Base-by-base conservation (phyloP, 2,797 vertebrate species). In the Erpetoichthys calabaricus region DNA sequence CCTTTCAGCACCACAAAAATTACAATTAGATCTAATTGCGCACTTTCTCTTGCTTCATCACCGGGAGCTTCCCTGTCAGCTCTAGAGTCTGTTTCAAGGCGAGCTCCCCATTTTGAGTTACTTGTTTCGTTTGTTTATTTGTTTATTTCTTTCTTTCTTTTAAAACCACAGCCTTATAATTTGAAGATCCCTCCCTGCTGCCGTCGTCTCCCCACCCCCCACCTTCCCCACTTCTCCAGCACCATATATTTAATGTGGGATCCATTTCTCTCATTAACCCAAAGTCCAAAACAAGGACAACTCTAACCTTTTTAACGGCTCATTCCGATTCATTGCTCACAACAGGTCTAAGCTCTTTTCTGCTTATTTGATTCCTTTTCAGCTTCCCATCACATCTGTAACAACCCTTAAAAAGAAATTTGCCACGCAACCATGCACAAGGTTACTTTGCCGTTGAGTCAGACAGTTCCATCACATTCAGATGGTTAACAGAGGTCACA, bases 301-400 rank as follows among this genome's bases (percentile, higher is more conserved):
- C 80, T 80, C 85, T 86, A 87, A 87, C 82, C 80, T 84, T 59
- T 25, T 83, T 87, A 87, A 84, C 67, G 80, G 79, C 80, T 87
- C 85, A 87, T 87, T 84, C 73, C 77, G 84, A 85, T 79, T 87
- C 85, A 87, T 89, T 86, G 84, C 82, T 87, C 84, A 85, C 77
- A 83, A 78, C 82, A 85, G 81, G 83, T 80, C 82, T 87, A 84
- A 86, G 82, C 83, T 82, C 81, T 81, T 81, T 84, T 80, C 84
- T 85, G 85, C 85, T 87, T 86, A 83, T 86, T 84, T 73, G 80
- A 87, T 75, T 83, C 80, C 83, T 85, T 60, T 85, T 79, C 80
- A 80, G 83, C 85, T 85, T 87, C 79, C 81, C 86, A 87, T 87
- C 80, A 80, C 86, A 88, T 89, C 81, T 80, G 82, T 88, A 87